These are phyloP conservation scores for Rhynchophorus ferrugineus DNA, from an alignment of 1,140 invertebrate genomes.

Conservation along the genomic window DNA sequence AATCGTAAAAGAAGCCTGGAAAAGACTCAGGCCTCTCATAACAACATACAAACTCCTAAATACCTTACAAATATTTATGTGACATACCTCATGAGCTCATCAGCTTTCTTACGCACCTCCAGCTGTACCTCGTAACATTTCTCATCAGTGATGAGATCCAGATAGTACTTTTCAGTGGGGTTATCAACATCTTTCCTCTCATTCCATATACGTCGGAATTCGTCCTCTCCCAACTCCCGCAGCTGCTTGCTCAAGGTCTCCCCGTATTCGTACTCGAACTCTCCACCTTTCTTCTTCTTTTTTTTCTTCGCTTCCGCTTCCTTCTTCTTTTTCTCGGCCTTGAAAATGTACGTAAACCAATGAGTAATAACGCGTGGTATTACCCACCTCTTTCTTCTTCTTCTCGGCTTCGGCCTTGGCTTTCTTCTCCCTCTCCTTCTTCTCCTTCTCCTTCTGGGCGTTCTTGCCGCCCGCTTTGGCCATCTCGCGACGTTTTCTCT, in stretches of 20 bases:
- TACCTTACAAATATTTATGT: too few species aligned
- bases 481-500: slow-evolving; percentile 27
- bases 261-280: slow-evolving; percentile 38
- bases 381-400: slow-evolving; percentile 15
- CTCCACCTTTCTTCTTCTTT: slow-evolving; percentile 33
- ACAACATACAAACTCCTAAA: too few species aligned
- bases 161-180: slow-evolving; percentile 41
- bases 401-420: slow-evolving; percentile 18
- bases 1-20: too few species aligned
- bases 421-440: slow-evolving; percentile 26
- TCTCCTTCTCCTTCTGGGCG: slow-evolving; percentile 26
- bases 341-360: neutral
- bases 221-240: slow-evolving; percentile 38
- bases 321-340: slow-evolving; percentile 27
- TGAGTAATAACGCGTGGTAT: neutral
- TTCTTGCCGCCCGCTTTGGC: slow-evolving; percentile 24
- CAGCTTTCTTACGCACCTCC: slow-evolving; percentile 46
- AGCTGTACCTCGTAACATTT: slow-evolving; percentile 47
- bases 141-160: slow-evolving; percentile 46
- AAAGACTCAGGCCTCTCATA: too few species aligned
- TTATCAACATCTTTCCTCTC: slow-evolving; percentile 40
- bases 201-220: slow-evolving; percentile 45
- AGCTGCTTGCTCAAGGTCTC: slow-evolving; percentile 30
- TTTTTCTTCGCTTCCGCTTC: slow-evolving; percentile 37
- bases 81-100: slow-evolving; percentile 49